Conservation (phyloP, 2,113 vertebrate species). For the Anas platyrhynchos region DNA sequence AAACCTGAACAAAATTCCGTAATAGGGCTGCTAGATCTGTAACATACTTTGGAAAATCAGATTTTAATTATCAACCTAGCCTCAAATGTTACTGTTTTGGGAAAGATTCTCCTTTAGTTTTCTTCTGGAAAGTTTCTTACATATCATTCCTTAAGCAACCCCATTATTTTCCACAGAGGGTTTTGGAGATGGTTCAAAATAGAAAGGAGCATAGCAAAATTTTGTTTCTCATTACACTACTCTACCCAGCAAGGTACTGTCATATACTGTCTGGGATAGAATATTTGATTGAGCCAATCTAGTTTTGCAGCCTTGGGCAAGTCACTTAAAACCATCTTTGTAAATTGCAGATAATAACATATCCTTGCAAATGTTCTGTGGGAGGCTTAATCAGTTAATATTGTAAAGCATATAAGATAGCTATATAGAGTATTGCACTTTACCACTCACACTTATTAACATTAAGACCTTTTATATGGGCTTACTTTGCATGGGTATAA, state of each 20-base stretch:
- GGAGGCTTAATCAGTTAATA: slow-evolving; percentile 31
- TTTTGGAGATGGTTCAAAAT: neutral
- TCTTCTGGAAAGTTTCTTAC: neutral
- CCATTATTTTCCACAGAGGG: neutral
- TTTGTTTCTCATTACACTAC: rapidly evolving
- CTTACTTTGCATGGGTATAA: neutral
- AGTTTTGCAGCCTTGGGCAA: neutral
- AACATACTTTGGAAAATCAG: neutral
- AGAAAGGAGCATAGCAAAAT: neutral
- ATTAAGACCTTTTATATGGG: neutral
- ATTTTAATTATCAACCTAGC: neutral
- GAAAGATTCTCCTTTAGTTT: neutral
- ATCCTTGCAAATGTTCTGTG: slow-evolving; percentile 12
- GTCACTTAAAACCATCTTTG: neutral
- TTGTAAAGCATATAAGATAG: slow-evolving; percentile 9
- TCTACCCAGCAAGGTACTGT: neutral
- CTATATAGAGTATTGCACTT: neutral
- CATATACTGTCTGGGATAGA: neutral
- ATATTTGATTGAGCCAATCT: neutral
- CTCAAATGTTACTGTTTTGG: neutral
- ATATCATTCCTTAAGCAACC: neutral
- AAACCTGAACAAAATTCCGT: neutral
- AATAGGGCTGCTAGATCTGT: neutral
- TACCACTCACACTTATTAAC: neutral
- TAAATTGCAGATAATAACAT: neutral